Base-by-base conservation (phyloP, 2,888 invertebrate genomes). In the Cephus nigrinus region DNA sequence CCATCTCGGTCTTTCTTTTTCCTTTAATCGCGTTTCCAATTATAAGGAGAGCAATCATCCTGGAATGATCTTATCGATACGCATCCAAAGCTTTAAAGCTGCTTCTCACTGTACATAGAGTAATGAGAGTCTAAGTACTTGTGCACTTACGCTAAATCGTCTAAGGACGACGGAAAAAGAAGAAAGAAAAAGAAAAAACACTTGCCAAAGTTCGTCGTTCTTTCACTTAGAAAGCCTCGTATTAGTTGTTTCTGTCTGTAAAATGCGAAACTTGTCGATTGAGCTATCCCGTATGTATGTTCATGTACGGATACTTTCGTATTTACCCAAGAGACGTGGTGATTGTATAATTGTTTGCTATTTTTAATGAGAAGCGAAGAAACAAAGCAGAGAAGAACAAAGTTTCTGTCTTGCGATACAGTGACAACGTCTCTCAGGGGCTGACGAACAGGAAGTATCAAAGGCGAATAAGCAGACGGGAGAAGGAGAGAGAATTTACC, bases 131-230 rank as follows among this genome's bases (percentile, higher is more conserved):
- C 9, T 5, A 55, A 23, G 55, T 55, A 23, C 55, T 55, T 55
- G 23, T 23, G 80, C 76, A 76, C 75, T 78, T 69, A 34, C 23
- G 71, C 55, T 5, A 23, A 69, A 68, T 36, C 36, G 68, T 74
- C 73, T 23, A 40, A 33, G 33, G 72, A 72, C 32, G 23, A 11
- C 55, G 30, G 33, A 69, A 32, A 73, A 32, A 35, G 75, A 76
- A 74, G 12, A 69, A 30, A 71, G 15, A 73, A 40, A 34, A 35
- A 31, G 30, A 74, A 75, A 40, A 30, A 73, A 68, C 34, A 30
- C 55, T 55, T 55, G 23, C 55, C 55, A 55, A 55, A 55, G 55
- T 23, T 55, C 9, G 55, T 55, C 23, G 23, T 55, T 55, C 15
- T 55, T 23, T 55, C 55, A 55, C 15, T 55, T 55, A 55, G 55